phyloP scores from a whole-genome alignment of 2,113 vertebrate genomes.

The Pimephales promelas region DNA sequence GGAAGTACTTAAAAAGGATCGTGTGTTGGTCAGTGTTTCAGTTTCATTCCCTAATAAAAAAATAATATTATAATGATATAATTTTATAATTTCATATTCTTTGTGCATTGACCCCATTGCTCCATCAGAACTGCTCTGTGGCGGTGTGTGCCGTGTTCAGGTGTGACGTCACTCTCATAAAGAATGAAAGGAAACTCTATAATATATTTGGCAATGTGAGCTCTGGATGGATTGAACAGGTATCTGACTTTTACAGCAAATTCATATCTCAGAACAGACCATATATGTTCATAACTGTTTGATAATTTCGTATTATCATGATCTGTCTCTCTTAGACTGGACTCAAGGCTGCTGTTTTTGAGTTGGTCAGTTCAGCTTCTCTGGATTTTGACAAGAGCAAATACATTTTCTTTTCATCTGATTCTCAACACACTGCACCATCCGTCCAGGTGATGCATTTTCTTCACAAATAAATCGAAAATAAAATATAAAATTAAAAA shows the following conservation, averaged over 20 bases:
- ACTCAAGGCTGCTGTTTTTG: constrained; percentile 57
- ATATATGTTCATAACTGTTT: neutral
- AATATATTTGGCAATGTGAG: constrained; percentile 75
- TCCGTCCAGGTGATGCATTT: constrained; percentile 68
- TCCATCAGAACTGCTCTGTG: constrained; percentile 74
- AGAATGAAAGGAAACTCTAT: constrained; percentile 61
- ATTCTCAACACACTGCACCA: constrained; percentile 61
- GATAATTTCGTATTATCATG: neutral
- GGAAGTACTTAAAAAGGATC: constrained; percentile 56
- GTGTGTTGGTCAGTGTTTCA: constrained; percentile 63
- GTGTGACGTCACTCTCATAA: constrained; percentile 64
- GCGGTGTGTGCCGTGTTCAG: constrained; percentile 71
- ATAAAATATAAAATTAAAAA: neutral
- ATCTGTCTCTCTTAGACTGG: constrained; percentile 58
- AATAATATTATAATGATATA: no score
- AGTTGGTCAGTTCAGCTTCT: constrained; percentile 69
- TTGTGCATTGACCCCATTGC: neutral
- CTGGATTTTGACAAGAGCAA: constrained; percentile 70
- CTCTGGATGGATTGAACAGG: constrained; percentile 78
- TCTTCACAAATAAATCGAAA: neutral
- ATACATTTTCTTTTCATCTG: constrained; percentile 72
- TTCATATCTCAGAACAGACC: neutral
- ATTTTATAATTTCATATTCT: neutral
- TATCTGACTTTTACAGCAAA: constrained; percentile 49
- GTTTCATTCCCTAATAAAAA: neutral